Conservation (phyloP, 2,888 invertebrate species). For the Drosophila aldrichi region DNA sequence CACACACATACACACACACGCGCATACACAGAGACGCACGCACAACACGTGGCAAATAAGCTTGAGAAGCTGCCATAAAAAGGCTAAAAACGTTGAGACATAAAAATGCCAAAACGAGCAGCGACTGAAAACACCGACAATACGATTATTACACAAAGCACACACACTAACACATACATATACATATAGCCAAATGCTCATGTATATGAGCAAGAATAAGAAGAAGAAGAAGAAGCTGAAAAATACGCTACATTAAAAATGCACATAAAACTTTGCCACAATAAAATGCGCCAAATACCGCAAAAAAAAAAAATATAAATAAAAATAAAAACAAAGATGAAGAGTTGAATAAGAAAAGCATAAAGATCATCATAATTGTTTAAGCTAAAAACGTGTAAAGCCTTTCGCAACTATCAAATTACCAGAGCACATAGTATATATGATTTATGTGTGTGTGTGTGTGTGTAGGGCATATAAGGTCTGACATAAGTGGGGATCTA, state of each 20-base stretch:
- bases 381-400: constrained; percentile 39
- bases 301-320: constrained; percentile 25
- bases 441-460: neutral
- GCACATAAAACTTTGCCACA: constrained; percentile 64
- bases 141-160: constrained; percentile 50
- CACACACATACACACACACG: constrained; percentile 7
- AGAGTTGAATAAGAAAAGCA: constrained; percentile 13
- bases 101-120: constrained; percentile 39
- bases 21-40: neutral
- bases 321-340: neutral
- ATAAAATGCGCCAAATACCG: constrained; percentile 54
- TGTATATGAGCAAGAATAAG: neutral
- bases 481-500: constrained; percentile 8
- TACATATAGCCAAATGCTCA: neutral
- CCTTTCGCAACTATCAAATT: constrained; percentile 30
- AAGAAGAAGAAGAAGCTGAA: constrained; percentile 1
- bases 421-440: constrained; percentile 1
- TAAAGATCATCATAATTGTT: constrained; percentile 47
- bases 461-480: constrained; percentile 4
- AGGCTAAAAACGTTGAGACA: constrained; percentile 47
- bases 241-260: constrained; percentile 46
- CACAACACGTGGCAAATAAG: constrained; percentile 43
- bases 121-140: constrained; percentile 44
- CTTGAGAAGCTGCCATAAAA: constrained; percentile 53
- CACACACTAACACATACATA: neutral